Conservation (phyloP, 2,888 invertebrate species). For the Drosophila falleni region DNA sequence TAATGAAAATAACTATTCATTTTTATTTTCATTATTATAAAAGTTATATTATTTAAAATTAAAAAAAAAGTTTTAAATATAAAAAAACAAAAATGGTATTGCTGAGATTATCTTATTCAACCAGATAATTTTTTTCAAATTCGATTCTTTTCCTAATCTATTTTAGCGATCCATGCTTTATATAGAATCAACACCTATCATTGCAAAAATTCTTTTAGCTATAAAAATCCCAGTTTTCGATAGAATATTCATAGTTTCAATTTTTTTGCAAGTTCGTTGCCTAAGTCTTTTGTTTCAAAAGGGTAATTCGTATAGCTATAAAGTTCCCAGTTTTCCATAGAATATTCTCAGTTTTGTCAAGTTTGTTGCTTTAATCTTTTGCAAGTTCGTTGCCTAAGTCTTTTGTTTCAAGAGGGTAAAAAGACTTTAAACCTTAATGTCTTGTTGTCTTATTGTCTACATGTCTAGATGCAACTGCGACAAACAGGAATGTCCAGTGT, state of each 20-base stretch:
- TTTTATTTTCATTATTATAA: too few relatives aligned
- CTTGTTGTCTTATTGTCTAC: not conserved
- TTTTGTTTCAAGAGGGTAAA: slow-evolving; percentile 35
- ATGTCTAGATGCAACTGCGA: slow-evolving; percentile 8
- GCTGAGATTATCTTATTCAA: too few relatives aligned
- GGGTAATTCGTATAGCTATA: not conserved
- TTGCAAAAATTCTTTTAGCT: not conserved
- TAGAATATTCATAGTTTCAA: not conserved
- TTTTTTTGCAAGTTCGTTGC: slow-evolving; percentile 50
- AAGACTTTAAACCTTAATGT: not conserved
- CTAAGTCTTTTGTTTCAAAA: slow-evolving; percentile 44
- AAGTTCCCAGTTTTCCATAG: not conserved
- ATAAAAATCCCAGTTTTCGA: not conserved
- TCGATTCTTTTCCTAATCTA: too few relatives aligned
- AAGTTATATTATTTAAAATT: too few relatives aligned
- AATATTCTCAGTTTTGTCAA: not conserved
- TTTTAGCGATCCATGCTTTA: too few relatives aligned
- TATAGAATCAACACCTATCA: not conserved
- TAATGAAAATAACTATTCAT: too few relatives aligned
- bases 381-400: slow-evolving; percentile 56
- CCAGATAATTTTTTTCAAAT: too few relatives aligned
- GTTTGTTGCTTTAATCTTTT: not conserved
- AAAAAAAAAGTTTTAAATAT: too few relatives aligned
- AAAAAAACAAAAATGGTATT: too few relatives aligned
- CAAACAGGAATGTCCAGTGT: slow-evolving; percentile 56